Percentiles rank a stretch among this genome's conserved stretches.
phyloP scores from a whole-genome alignment of 2,888 invertebrate species.

The Trachelus stipa region DNA sequence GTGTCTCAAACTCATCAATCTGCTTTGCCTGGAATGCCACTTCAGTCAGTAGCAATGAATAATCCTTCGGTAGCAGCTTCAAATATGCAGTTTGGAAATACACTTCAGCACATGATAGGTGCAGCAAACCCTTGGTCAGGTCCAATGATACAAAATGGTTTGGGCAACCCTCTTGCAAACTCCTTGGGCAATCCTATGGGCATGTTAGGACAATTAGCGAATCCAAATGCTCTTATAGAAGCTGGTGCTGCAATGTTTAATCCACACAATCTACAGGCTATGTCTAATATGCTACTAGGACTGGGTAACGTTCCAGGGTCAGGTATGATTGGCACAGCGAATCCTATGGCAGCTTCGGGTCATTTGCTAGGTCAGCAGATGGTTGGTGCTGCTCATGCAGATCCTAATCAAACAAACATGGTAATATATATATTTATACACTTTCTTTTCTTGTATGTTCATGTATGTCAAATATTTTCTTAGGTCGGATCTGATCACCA shows the following conservation, averaged over 20 bases:
- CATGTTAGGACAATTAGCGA: not conserved
- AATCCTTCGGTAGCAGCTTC: not conserved
- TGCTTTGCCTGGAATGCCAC: not conserved
- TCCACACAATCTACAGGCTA: constrained; percentile 8
- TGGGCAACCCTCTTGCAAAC: not conserved
- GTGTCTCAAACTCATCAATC: not conserved
- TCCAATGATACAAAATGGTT: not conserved
- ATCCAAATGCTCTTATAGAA: not conserved
- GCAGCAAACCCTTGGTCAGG: not conserved
- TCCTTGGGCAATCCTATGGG: not conserved
- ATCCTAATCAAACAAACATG: not conserved
- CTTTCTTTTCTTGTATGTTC: not conserved
- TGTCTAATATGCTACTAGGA: constrained; percentile 5
- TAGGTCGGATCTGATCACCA: constrained; percentile 12
- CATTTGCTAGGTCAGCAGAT: not conserved
- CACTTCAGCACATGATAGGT: not conserved
- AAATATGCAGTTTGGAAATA: not conserved
- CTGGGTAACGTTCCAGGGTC: not conserved
- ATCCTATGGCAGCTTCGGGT: not conserved
- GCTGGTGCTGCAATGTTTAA: constrained; percentile 3
- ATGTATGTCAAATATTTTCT: not conserved
- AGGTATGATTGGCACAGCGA: not conserved
- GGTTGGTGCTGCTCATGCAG: not conserved
- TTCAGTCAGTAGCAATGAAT: not conserved
- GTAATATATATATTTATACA: not conserved